Conservation (phyloP, 2,797 vertebrate genomes). For the Fistularia tabacaria region DNA sequence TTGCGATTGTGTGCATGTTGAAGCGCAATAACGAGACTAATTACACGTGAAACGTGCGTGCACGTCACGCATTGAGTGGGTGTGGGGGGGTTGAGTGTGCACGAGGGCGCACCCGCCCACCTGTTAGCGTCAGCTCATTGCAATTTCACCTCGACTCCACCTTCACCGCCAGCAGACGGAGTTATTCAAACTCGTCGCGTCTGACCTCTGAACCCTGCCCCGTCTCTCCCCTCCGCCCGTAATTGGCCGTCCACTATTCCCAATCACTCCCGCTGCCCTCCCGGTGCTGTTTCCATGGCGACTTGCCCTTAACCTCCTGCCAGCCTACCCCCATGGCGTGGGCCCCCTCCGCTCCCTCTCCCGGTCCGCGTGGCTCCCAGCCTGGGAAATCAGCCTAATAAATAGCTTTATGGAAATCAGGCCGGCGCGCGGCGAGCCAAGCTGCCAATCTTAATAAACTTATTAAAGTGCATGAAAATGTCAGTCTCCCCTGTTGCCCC, state of each 20-base stretch:
- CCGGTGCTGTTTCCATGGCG: constrained; percentile 66
- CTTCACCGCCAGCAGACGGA: constrained; percentile 1
- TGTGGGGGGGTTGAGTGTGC: constrained; percentile 1
- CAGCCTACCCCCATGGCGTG: constrained; percentile 22
- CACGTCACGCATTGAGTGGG: neutral
- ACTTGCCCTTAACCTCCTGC: constrained; percentile 60
- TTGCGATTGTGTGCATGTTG: constrained; percentile 3
- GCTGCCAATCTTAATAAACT: constrained; percentile 80
- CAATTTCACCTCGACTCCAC: constrained; percentile 8
- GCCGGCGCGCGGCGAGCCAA: constrained; percentile 52
- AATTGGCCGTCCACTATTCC: constrained; percentile 59
- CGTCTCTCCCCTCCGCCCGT: constrained; percentile 31
- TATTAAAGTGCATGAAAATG: constrained; percentile 68
- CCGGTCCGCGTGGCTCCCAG: constrained; percentile 58
- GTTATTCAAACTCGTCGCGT: constrained; percentile 15
- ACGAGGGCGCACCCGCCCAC: no score
- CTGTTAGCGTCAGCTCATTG: constrained; percentile 32
- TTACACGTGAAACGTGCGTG: constrained; percentile 36
- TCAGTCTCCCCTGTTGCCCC: constrained; percentile 50
- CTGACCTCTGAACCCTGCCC: constrained; percentile 27
- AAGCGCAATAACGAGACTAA: constrained; percentile 35
- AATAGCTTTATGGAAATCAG: constrained; percentile 89
- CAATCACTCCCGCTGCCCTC: constrained; percentile 40
- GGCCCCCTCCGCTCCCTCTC: constrained; percentile 15
- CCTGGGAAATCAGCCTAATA: constrained; percentile 81